These are phyloP conservation scores for Aphodius sticticus DNA, from an alignment of 2,888 invertebrate species.

Conservation along the genomic window DNA sequence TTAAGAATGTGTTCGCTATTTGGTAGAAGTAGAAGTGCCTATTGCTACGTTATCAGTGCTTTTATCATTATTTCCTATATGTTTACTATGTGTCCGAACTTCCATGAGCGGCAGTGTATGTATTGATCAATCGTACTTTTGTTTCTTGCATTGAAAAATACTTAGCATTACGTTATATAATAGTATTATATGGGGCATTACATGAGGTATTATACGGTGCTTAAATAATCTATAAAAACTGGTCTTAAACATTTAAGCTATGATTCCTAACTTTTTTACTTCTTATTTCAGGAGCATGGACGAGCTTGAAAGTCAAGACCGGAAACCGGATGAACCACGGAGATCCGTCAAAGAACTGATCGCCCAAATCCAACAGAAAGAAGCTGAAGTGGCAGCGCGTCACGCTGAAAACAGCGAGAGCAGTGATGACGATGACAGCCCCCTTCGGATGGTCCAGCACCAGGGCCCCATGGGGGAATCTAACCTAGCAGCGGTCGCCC, in stretches of 20 bases:
- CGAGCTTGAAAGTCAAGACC: constrained; percentile 52
- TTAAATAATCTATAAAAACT: too few species aligned
- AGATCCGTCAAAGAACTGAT: constrained; percentile 71
- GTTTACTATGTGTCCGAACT: too few species aligned
- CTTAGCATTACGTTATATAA: too few species aligned
- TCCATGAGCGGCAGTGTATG: too few species aligned
- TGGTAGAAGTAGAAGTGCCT: too few species aligned
- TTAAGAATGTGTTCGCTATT: too few species aligned
- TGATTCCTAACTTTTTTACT: not conserved
- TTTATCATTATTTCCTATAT: too few species aligned
- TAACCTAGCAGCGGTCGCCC: constrained; percentile 59
- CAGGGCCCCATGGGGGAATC: constrained; percentile 67
- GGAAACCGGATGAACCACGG: constrained; percentile 56
- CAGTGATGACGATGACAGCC: constrained; percentile 57
- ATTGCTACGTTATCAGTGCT: too few species aligned
- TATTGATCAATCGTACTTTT: too few species aligned
- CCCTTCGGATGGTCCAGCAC: constrained; percentile 54
- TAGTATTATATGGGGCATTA: too few species aligned
- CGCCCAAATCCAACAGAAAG: constrained; percentile 67
- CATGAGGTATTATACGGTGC: too few species aligned
- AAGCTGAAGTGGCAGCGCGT: constrained; percentile 39
- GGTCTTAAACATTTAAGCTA: not conserved
- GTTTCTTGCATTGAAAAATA: too few species aligned
- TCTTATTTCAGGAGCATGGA: constrained; percentile 56
- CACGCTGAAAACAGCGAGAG: constrained; percentile 57